Percentiles rank a stretch among this genome's conserved stretches.
Conservation (phyloP, 2,888 invertebrate genomes). For the Teleiodes luculella region DNA sequence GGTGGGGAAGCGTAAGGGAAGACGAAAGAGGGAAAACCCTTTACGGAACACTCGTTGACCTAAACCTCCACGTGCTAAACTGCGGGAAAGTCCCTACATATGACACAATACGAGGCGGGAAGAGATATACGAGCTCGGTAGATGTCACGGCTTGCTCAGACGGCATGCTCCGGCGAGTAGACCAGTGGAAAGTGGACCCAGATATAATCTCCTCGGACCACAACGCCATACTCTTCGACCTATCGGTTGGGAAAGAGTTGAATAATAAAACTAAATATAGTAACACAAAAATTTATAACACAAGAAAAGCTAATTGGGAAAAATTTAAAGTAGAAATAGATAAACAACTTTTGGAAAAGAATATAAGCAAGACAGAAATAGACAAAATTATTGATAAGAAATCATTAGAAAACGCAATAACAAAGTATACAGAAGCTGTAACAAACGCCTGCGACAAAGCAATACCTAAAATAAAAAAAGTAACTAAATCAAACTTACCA, state of each 20-base stretch:
- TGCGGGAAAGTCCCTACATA: conserved; percentile 16
- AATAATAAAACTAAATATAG: conserved; percentile 6
- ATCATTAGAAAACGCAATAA: neutral
- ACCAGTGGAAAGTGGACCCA: conserved; percentile 15
- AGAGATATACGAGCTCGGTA: neutral
- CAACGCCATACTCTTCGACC: conserved; percentile 13
- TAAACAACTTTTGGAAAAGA: neutral
- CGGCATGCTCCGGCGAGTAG: conserved; percentile 7
- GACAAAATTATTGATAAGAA: neutral
- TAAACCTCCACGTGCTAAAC: conserved; percentile 13
- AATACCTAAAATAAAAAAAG: neutral
- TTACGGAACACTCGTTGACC: conserved; percentile 3
- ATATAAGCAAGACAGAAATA: neutral
- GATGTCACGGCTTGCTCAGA: conserved; percentile 8
- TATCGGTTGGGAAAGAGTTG: conserved; percentile 8
- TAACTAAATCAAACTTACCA: neutral
- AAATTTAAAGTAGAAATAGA: conserved; percentile 3
- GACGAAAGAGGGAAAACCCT: conserved; percentile 22
- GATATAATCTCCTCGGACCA: conserved; percentile 19
- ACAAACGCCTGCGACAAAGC: neutral
- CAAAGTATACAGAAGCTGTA: neutral
- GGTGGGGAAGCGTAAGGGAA: conserved; percentile 22
- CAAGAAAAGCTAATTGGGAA: conserved; percentile 20
- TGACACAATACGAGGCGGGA: conserved; percentile 2
- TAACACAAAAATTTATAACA: conserved; percentile 18